A percentile compares a stretch with the other conserved stretches of the same genome.
Conservation (phyloP, 2,113 vertebrate species). For the Plecotus auritus region DNA sequence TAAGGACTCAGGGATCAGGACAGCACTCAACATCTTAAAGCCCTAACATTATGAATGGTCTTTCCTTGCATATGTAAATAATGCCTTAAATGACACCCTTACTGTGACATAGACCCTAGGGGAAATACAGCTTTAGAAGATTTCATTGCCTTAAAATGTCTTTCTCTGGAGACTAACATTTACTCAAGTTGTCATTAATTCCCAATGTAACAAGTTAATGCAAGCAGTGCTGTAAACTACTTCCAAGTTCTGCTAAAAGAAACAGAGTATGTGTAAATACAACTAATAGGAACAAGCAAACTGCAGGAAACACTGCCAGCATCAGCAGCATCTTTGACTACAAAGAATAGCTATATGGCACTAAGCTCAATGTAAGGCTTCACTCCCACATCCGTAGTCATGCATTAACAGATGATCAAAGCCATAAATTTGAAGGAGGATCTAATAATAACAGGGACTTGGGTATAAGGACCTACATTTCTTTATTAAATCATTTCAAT, state of each 20-base stretch:
- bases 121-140: slow-evolving; percentile 14
- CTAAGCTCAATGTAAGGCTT: neutral
- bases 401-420: neutral
- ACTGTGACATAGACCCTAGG: neutral
- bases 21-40: neutral
- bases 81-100: neutral
- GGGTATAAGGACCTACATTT: neutral
- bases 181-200: slow-evolving; percentile 46
- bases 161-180: slow-evolving; percentile 17
- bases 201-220: neutral
- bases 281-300: slow-evolving; percentile 12
- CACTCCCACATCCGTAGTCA: neutral
- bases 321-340: slow-evolving; percentile 18
- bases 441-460: neutral
- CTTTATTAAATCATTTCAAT: slow-evolving; percentile 42
- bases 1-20: neutral
- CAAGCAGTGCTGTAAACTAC: slow-evolving; percentile 1
- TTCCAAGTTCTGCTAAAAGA: neutral
- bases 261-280: slow-evolving; percentile 26
- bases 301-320: neutral
- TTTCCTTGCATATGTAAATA: neutral
- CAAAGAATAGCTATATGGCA: neutral
- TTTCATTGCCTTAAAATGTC: neutral
- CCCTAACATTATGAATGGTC: neutral
- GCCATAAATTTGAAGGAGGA: neutral